Evolutionary conservation across 2,888 invertebrate genomes (phyloP).

Genomic region (Drosophila mercatorum): DNA sequence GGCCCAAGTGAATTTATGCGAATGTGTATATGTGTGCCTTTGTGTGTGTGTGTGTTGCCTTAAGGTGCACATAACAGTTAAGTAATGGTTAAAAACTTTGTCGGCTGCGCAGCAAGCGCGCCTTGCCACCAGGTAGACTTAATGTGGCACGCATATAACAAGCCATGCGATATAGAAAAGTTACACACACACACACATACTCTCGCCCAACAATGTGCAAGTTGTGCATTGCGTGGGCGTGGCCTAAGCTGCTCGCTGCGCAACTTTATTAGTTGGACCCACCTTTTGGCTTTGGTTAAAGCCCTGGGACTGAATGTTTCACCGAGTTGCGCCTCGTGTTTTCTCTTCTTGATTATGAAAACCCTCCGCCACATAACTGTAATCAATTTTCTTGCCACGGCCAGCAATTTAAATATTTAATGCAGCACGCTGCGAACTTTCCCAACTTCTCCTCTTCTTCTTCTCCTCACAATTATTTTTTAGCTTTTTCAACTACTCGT

Average conservation of each 20-base stretch:
- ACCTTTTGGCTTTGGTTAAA: constrained; percentile 67
- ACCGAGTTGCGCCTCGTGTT: constrained; percentile 31
- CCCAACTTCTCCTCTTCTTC: constrained; percentile 1
- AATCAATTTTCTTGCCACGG: constrained; percentile 63
- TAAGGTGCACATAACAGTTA: constrained; percentile 79
- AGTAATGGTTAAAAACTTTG: constrained; percentile 77
- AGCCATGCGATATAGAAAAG: constrained; percentile 47
- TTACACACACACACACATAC: constrained; percentile 23
- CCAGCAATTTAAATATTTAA: constrained; percentile 63
- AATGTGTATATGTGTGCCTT: constrained; percentile 5
- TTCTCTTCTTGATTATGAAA: constrained; percentile 44
- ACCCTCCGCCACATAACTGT: constrained; percentile 40
- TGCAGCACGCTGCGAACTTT: constrained; percentile 35
- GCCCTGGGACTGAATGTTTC: constrained; percentile 41
- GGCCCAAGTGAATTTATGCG: constrained; percentile 76
- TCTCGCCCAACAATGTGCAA: constrained; percentile 57
- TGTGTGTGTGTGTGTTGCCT: constrained; percentile 45
- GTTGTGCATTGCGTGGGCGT: constrained; percentile 59
- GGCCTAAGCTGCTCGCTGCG: constrained; percentile 63
- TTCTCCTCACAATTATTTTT: not conserved
- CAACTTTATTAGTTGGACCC: constrained; percentile 71
- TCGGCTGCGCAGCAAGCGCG: constrained; percentile 26
- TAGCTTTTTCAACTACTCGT: constrained; percentile 31
- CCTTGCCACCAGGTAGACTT: constrained; percentile 51
- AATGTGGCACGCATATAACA: constrained; percentile 58